phyloP scores from a whole-genome alignment of 2,888 invertebrate genomes.

The Coelopa pilipes region DNA sequence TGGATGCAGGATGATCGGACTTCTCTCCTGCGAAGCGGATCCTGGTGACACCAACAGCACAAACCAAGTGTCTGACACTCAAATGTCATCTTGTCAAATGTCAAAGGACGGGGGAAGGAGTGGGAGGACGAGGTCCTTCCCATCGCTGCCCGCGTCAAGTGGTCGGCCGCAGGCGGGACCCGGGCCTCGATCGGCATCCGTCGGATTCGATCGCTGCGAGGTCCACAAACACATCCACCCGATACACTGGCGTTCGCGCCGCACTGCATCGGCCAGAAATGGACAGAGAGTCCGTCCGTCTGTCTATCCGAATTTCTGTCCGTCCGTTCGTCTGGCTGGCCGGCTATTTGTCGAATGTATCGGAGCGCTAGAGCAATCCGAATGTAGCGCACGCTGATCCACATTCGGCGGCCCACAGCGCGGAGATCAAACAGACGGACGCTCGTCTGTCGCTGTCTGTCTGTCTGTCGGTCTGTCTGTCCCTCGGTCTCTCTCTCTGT shows the following conservation, averaged over 20 bases:
- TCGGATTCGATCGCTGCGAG: not conserved
- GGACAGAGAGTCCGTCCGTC: not conserved
- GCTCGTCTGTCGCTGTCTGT: no score
- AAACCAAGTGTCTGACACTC: not conserved
- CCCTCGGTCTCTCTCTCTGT: no score
- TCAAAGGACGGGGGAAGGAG: not conserved
- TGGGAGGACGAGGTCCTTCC: not conserved
- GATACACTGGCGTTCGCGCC: no score
- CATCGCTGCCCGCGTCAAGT: slow-evolving; percentile 5
- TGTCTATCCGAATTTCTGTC: not conserved
- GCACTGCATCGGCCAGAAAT: no score
- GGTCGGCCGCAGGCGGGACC: not conserved
- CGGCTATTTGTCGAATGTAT: not conserved
- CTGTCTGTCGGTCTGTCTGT: no score
- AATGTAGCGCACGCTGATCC: no score
- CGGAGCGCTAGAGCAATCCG: not conserved
- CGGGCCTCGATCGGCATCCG: slow-evolving; percentile 11
- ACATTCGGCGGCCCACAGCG: no score
- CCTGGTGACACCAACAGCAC: no score
- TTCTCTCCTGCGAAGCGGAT: no score
- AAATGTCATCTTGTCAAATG: not conserved
- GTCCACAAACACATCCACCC: no score
- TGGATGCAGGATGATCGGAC: no score
- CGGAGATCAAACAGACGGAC: no score
- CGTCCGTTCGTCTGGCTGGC: not conserved